These are phyloP conservation scores for Andricus grossulariae DNA, from an alignment of 1,140 invertebrate genomes.

Conservation along the genomic window DNA sequence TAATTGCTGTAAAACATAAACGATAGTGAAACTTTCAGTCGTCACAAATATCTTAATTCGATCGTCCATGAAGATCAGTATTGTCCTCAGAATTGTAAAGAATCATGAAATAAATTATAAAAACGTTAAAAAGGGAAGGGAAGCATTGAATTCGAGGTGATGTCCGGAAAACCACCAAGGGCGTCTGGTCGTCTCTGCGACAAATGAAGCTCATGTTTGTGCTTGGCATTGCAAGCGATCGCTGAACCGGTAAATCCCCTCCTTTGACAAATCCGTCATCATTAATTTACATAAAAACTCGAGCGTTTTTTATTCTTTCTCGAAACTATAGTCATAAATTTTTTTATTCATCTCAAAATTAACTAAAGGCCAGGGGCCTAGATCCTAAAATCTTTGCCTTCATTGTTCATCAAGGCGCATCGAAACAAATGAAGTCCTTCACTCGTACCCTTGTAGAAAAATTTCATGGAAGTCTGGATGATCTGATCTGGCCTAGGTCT, in stretches of 20 bases:
- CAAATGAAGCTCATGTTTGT: not conserved
- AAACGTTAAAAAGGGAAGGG: constrained; percentile 6
- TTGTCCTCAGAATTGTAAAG: not conserved
- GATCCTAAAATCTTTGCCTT: too few species aligned
- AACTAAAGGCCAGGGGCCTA: too few species aligned
- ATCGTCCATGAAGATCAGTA: not conserved
- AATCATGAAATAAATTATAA: constrained; percentile 1
- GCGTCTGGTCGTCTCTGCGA: not conserved
- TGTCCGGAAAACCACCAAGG: constrained; percentile 15
- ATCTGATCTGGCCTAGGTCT: too few species aligned
- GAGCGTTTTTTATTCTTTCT: too few species aligned
- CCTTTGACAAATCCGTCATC: too few species aligned
- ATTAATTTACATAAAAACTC: too few species aligned
- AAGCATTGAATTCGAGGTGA: constrained; percentile 25
- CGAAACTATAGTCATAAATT: too few species aligned
- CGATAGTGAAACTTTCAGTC: not conserved
- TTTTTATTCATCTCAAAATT: too few species aligned
- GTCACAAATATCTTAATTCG: not conserved
- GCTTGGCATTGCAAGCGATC: not conserved
- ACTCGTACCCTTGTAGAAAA: too few species aligned
- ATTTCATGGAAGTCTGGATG: too few species aligned
- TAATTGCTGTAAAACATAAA: not conserved
- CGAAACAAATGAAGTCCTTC: too few species aligned
- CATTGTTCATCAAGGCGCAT: too few species aligned
- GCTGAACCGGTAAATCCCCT: constrained; percentile 7